Evolutionary conservation across 2,113 vertebrate species (phyloP).

Genomic region (Mustela nigripes): DNA sequence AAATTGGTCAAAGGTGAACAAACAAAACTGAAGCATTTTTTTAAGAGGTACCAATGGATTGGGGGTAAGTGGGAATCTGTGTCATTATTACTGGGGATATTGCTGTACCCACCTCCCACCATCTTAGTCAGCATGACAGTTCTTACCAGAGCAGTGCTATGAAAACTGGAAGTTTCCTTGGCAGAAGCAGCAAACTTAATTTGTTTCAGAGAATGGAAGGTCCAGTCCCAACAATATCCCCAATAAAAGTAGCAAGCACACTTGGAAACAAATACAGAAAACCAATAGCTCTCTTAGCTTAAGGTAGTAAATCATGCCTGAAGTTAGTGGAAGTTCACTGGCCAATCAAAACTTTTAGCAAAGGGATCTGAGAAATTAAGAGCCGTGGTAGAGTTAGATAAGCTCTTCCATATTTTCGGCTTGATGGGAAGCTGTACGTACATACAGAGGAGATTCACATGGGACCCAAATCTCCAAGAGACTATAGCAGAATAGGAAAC

Average conservation of each 20-base stretch:
- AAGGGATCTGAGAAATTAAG: neutral
- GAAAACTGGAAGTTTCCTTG: neutral
- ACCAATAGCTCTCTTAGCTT: too few species aligned
- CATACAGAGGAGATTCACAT: neutral
- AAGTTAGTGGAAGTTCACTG: neutral
- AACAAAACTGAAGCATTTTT: neutral
- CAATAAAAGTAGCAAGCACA: neutral
- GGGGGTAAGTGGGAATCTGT: neutral
- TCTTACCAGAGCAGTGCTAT: neutral
- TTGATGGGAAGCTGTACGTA: neutral
- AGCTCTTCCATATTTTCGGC: neutral
- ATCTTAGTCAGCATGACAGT: neutral
- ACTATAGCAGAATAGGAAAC: neutral
- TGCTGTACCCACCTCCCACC: accelerated
- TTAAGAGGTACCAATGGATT: neutral
- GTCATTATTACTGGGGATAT: neutral
- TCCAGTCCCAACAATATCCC: neutral
- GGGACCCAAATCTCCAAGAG: neutral
- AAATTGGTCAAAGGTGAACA: neutral
- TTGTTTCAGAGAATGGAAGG: neutral
- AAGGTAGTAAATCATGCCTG: neutral
- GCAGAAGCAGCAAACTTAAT: neutral
- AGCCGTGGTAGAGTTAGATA: neutral
- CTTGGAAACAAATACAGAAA: neutral
- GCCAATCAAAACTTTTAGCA: neutral